Evolutionary conservation across 2,797 vertebrate genomes (phyloP), one percentile per base, ranked within the genome.

Genomic region (Oreortyx pictus): DNA sequence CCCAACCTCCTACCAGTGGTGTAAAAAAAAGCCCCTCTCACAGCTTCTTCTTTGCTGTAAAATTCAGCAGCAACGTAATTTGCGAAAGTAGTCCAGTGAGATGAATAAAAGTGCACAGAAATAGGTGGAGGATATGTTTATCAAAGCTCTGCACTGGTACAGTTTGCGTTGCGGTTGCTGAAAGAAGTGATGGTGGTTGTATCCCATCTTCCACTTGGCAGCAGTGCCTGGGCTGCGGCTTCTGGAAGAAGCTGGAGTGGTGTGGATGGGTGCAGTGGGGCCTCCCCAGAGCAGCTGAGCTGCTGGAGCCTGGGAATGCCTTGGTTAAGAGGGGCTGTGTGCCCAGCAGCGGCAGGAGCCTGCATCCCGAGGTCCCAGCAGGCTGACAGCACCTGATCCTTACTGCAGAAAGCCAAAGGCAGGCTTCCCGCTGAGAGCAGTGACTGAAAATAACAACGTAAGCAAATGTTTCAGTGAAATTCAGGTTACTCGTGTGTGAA

Each of bases 261-360:
- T 1, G 4, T 3, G 13, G 46, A 0, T 68, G 78, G 37, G 24
- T 3, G 3, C 0, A 2, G 3, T 2, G 54, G 52, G 67, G 6
- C 14, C 16, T 39, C 2, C 71, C 35, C 23, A 18, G 0, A 12
- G 20, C 4, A 44, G n/a, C 4, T 9, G 15, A 29, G 13, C 35
- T 24, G 46, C 29, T 33, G 62, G 56, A 5, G 33, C 2, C 61
- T 33, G 31, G 24, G 11, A 5, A 17, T 10, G 37, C 7, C 78
- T 33, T 37, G 71, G 60, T 25, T 50, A 0, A 0, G 1, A 33
- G 37, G 37, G 57, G 54, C 62, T 57, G 57, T 6, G 59, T 8
- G 41, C 8, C 3, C n/a, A 33, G 84, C 87, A 52, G 74, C 47
- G 29, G 31, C 17, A 22, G 85, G 14, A 54, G 50, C 19, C 23